Base-by-base conservation (phyloP, 2,113 vertebrate species). In the Tretioscincus oriximinensis region DNA sequence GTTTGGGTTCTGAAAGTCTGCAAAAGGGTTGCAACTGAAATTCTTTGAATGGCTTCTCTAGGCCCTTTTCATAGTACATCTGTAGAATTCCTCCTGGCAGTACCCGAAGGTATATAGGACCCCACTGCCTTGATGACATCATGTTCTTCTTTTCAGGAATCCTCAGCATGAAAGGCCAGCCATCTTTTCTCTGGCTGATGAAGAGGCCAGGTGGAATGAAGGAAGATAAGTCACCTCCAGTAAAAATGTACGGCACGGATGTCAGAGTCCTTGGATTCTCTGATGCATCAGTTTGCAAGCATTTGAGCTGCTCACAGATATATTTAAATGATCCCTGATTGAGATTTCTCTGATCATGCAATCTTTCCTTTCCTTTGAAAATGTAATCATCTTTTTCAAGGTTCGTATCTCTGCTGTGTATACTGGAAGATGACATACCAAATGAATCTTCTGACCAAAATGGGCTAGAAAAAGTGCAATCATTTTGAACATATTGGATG, bases 91-190 rank as follows among this genome's bases (percentile, higher is more conserved):
- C 98, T 78, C 98, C 97, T 0, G 96, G 87, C 68, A 97, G 82
- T 81, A 99, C 85, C 0, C 94, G 95, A 14, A 99, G 95, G 87
- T 98, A 99, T 89, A 99, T 97, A 0, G 98, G 98, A 1, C 98
- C 98, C 98, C 98, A 99, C 64, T 99, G 98, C 49, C 98, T 95
- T 9, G 98, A 99, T 0, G 98, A 99, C 98, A 99, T 99, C 93
- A 98, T 96, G 91, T 98, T 99, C 93, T 99, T 99, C 92, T 97
- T 99, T 84, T 99, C 98, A 0, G 98, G 98, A 82, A 99, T 99
- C 87, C 98, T 96, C 88, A 99, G 87, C 98, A 99, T 96, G 89
- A 99, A 95, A 0, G 97, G 91, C 98, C 98, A 99, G 20, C 98
- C 98, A 0, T 97, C 93, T 61, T 91, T 95, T 61, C 92, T 95